Percentiles rank a stretch among this genome's conserved stretches.
Conservation (phyloP, 2,113 vertebrate species). For the Phyllostomus hastatus region DNA sequence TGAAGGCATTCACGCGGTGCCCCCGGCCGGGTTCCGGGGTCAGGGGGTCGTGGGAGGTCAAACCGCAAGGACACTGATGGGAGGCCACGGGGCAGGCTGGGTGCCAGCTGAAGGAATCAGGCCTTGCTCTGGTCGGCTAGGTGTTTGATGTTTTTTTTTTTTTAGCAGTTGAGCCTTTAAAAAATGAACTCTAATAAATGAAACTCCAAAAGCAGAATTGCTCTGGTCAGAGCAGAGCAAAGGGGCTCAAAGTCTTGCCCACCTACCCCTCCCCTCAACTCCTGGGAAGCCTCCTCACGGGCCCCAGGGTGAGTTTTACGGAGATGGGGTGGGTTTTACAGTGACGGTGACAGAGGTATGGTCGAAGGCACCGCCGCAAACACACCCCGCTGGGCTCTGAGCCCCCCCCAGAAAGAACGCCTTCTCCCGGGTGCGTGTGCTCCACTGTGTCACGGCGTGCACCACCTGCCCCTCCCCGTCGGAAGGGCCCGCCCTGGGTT, state of each 20-base stretch:
- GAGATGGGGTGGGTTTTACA: not conserved
- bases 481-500: not conserved
- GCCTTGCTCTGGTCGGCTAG: not conserved
- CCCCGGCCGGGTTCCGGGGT: not conserved
- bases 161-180: not conserved
- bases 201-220: not conserved
- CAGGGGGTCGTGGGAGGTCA: not conserved
- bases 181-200: not conserved
- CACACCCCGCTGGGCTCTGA: accelerated
- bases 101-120: not conserved
- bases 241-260: not conserved
- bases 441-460: not conserved
- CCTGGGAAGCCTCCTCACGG: not conserved
- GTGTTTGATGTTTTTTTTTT: not conserved
- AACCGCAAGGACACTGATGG: not conserved
- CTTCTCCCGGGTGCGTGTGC: not conserved
- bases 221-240: not conserved
- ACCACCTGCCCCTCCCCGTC: not conserved
- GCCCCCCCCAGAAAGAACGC: accelerated
- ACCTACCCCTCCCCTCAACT: not conserved
- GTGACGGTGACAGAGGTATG: not conserved
- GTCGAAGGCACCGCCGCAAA: not conserved
- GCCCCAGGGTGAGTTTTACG: too few relatives aligned
- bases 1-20: not conserved
- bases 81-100: not conserved